phyloP scores from a whole-genome alignment of 2,113 vertebrate species.

The Thalassarche chlororhynchos region DNA sequence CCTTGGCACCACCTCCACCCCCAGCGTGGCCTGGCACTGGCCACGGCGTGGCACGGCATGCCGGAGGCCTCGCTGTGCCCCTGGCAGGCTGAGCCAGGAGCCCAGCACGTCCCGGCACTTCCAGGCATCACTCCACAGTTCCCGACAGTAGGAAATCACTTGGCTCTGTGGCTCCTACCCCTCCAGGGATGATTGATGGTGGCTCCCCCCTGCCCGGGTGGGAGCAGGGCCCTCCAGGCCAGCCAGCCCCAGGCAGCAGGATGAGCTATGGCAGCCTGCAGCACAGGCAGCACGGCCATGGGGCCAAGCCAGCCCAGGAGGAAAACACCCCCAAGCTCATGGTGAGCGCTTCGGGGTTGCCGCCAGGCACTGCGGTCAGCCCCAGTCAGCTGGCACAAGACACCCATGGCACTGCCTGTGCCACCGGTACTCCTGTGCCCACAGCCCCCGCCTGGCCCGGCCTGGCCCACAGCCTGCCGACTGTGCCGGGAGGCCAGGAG shows the following conservation, averaged over 20 bases:
- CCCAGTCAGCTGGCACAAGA: background rate
- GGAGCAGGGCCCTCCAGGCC: background rate
- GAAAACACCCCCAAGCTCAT: background rate
- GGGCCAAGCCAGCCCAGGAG: background rate
- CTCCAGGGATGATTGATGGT: background rate
- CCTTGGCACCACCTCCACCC: background rate
- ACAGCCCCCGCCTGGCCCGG: rapidly evolving
- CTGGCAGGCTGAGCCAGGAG: background rate
- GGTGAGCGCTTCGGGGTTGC: rapidly evolving
- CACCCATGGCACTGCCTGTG: background rate
- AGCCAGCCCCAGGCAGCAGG: rapidly evolving
- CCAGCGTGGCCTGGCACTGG: background rate
- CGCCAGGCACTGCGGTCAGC: background rate
- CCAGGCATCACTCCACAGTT: background rate
- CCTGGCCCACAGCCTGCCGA: rapidly evolving
- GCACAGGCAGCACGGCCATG: rapidly evolving
- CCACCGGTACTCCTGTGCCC: background rate
- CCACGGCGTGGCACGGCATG: rapidly evolving
- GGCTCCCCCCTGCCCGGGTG: background rate
- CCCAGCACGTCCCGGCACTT: background rate
- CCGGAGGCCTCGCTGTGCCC: background rate
- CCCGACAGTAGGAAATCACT: background rate
- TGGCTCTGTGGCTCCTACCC: background rate
- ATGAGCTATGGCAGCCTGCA: background rate
- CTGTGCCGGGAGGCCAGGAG: background rate